Percentiles rank a stretch among this genome's conserved stretches.
phyloP scores from a whole-genome alignment of 2,888 invertebrate species.

The Apotomis turbidana region DNA sequence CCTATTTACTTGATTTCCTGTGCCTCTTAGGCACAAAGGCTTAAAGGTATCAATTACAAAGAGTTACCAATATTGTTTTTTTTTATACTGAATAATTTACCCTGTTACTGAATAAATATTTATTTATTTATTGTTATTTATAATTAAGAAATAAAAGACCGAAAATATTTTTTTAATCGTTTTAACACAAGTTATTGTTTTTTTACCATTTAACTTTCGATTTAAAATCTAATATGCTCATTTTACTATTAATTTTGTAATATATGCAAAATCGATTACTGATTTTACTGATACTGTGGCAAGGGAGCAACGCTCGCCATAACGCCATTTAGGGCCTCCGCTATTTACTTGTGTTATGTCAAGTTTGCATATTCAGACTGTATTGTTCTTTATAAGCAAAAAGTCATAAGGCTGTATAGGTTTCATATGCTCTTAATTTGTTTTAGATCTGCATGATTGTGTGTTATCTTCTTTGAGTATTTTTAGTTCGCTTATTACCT shows the following conservation, averaged over 20 bases:
- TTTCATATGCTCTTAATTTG: background rate
- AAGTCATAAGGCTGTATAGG: background rate
- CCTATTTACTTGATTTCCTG: too few relatives aligned
- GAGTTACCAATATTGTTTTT: too few relatives aligned
- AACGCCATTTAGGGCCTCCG: slow-evolving; percentile 56
- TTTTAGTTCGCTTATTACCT: background rate
- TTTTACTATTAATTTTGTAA: background rate
- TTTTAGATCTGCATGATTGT: background rate
- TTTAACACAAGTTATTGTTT: too few relatives aligned
- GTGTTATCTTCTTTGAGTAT: background rate
- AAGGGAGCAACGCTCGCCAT: slow-evolving; percentile 54
- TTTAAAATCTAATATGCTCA: too few relatives aligned
- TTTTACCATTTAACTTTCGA: too few relatives aligned
- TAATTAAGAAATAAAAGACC: too few relatives aligned
- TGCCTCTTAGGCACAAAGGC: too few relatives aligned
- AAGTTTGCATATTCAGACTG: slow-evolving; percentile 23
- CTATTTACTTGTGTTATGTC: slow-evolving; percentile 37
- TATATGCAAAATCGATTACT: slow-evolving; percentile 44
- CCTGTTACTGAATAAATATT: too few relatives aligned
- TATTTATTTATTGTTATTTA: too few relatives aligned
- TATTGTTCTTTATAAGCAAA: background rate
- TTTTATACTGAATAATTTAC: too few relatives aligned
- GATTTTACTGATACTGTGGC: slow-evolving; percentile 8
- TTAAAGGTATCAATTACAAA: too few relatives aligned
- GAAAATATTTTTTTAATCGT: too few relatives aligned